phyloP scores from a whole-genome alignment of 2,888 invertebrate genomes.

The Geotrupes spiniger region DNA sequence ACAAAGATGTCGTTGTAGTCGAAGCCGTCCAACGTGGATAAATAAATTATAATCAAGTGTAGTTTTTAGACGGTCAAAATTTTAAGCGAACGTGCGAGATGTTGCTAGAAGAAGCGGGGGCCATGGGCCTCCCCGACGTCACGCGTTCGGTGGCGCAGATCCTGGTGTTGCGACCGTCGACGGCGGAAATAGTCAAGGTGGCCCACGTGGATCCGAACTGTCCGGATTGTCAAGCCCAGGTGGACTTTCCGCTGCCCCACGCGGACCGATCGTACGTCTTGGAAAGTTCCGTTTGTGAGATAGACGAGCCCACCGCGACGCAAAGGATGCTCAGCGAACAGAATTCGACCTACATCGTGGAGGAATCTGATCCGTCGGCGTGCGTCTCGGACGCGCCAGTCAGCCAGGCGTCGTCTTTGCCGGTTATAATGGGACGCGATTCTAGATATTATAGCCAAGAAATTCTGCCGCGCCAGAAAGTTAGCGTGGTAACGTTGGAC shows the following conservation, averaged over 20 bases:
- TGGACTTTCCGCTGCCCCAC: neutral
- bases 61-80: slow-evolving; percentile 28
- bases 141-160: slow-evolving; percentile 14
- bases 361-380: too few species aligned
- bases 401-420: too few species aligned
- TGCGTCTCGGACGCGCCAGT: too few species aligned
- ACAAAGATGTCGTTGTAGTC: too few species aligned
- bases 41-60: slow-evolving; percentile 3
- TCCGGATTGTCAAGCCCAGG: slow-evolving; percentile 7
- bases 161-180: slow-evolving; percentile 16
- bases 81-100: slow-evolving; percentile 21
- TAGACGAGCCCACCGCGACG: neutral
- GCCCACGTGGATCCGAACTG: slow-evolving; percentile 11
- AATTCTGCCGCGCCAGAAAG: too few species aligned
- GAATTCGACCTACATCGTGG: too few species aligned
- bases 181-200: slow-evolving; percentile 15
- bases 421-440: too few species aligned
- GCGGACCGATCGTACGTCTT: neutral
- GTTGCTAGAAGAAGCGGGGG: slow-evolving; percentile 20
- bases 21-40: too few species aligned
- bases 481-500: slow-evolving; percentile 3
- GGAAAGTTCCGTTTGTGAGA: neutral
- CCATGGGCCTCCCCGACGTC: slow-evolving; percentile 16
- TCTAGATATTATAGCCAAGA: too few species aligned
- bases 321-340: too few species aligned